phyloP scores from a whole-genome alignment of 2,797 vertebrate species.

The Heteromormyrus szaboi region DNA sequence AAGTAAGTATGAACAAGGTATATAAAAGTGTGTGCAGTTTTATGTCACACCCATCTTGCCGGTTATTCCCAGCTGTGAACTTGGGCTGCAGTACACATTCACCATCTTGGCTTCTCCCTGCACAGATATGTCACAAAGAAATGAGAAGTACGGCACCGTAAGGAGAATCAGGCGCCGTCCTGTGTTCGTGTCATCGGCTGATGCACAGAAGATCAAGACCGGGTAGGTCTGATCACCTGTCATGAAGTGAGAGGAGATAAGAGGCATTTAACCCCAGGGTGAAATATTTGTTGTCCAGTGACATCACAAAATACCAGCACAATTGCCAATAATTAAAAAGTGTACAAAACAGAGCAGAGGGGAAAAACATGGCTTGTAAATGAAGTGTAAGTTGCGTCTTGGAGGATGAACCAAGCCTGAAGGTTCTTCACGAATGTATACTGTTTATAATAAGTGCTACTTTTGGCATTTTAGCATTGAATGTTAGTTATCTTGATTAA shows the following conservation, averaged over 20 bases:
- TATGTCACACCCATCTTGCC: background rate
- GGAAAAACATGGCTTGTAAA: background rate
- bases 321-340: background rate
- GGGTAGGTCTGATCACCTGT: conserved; percentile 20
- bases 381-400: background rate
- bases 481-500: background rate
- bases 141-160: conserved; percentile 20
- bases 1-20: background rate
- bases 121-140: conserved; percentile 41
- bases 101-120: background rate
- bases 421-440: background rate
- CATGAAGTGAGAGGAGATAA: background rate
- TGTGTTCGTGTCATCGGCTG: conserved; percentile 25
- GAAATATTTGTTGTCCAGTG: background rate
- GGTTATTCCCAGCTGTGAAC: background rate
- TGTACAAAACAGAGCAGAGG: background rate
- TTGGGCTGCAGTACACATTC: background rate
- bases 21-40: background rate
- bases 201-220: conserved; percentile 16
- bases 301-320: background rate
- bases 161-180: conserved; percentile 32
- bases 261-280: background rate
- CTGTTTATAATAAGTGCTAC: background rate
- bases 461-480: background rate
- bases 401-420: background rate